phyloP scores from a whole-genome alignment of 2,797 vertebrate genomes.

The Lacerta agilis region DNA sequence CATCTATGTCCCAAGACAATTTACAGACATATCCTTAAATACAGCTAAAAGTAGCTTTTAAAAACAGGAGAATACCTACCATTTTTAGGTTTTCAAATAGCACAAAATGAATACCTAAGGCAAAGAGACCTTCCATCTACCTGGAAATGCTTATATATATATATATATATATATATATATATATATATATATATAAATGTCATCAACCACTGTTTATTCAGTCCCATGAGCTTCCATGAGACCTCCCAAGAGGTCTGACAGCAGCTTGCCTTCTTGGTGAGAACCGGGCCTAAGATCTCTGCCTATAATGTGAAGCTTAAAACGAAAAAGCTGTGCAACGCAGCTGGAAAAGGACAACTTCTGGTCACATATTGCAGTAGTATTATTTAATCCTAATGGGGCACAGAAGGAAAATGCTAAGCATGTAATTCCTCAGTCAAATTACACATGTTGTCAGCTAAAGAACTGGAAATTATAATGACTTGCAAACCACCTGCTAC shows the following conservation, averaged over 20 bases:
- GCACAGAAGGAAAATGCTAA: conserved; percentile 50
- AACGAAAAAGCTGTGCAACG: neutral
- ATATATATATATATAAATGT: no score
- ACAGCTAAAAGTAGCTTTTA: no score
- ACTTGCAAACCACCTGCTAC: conserved; percentile 67
- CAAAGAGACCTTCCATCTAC: no score
- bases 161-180: no score
- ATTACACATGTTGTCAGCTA: conserved; percentile 66
- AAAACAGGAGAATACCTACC: no score
- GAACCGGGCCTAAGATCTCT: neutral
- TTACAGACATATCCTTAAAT: no score
- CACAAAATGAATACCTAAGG: no score
- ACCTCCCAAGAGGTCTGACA: neutral
- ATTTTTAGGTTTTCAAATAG: no score
- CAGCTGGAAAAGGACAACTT: conserved; percentile 23
- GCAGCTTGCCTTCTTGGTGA: neutral
- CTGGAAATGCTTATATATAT: no score
- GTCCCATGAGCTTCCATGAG: no score
- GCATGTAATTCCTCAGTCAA: conserved; percentile 64
- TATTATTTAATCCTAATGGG: conserved; percentile 63
- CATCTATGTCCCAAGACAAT: no score
- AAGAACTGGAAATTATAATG: conserved; percentile 66
- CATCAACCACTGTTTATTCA: no score
- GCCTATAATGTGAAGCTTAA: fast-evolving
- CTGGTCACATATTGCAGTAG: conserved; percentile 46